phyloP scores from a whole-genome alignment of 2,888 invertebrate species.

The Drosophila mettleri region DNA sequence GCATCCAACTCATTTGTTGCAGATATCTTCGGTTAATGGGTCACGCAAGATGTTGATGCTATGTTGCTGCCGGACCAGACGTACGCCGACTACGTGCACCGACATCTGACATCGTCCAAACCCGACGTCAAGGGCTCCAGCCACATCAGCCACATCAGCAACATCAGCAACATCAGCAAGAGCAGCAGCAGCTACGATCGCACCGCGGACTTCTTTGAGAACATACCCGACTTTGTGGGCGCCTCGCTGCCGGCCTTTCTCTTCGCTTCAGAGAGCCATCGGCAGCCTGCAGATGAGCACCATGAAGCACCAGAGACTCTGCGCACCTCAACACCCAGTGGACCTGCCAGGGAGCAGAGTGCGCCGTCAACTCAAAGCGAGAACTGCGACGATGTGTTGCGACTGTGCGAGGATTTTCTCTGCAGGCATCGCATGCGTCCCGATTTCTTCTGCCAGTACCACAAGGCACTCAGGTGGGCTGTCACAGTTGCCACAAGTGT shows the following conservation, averaged over 20 bases:
- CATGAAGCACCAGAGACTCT: slow-evolving; percentile 13
- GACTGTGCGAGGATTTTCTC: slow-evolving; percentile 88
- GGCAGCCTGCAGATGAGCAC: slow-evolving; percentile 8
- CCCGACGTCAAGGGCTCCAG: slow-evolving; percentile 48
- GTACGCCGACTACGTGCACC: slow-evolving; percentile 86
- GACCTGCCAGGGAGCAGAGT: slow-evolving; percentile 8
- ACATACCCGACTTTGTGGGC: slow-evolving; percentile 81
- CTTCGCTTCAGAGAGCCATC: slow-evolving; percentile 33
- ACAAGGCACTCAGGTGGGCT: slow-evolving; percentile 86
- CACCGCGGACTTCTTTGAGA: slow-evolving; percentile 82
- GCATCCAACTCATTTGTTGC: slow-evolving; percentile 40
- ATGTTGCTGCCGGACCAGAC: slow-evolving; percentile 93
- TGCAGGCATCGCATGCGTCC: slow-evolving; percentile 89
- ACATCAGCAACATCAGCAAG: slow-evolving; percentile 42
- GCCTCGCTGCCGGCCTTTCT: slow-evolving; percentile 68
- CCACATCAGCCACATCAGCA: slow-evolving; percentile 40
- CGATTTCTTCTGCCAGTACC: slow-evolving; percentile 91
- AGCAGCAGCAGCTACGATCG: slow-evolving; percentile 70
- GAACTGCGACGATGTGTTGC: slow-evolving; percentile 76
- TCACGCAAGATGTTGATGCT: slow-evolving; percentile 67
- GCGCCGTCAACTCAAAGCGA: slow-evolving; percentile 44
- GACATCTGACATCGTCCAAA: slow-evolving; percentile 49
- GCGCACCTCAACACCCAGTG: slow-evolving; percentile 25
- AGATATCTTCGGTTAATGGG: slow-evolving; percentile 57
- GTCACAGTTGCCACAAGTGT: too few species aligned